phyloP scores from a whole-genome alignment of 2,113 vertebrate species.

The Anguilla japonica region DNA sequence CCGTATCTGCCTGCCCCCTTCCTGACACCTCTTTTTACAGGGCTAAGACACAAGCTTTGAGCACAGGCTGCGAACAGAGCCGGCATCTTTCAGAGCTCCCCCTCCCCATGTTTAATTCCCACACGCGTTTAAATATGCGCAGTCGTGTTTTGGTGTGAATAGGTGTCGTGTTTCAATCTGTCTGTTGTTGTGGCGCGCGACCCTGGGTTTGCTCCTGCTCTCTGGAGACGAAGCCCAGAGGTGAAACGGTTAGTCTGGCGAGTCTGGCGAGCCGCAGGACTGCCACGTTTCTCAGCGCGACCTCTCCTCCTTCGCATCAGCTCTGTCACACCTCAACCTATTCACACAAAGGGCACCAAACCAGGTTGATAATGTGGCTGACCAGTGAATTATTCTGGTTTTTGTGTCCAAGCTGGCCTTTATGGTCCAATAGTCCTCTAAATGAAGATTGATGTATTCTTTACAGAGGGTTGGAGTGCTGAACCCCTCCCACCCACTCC shows the following conservation, averaged over 20 bases:
- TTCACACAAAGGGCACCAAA: not conserved
- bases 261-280: not conserved
- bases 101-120: not conserved
- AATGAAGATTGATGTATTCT: not conserved
- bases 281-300: not conserved
- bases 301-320: not conserved
- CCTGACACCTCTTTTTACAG: not conserved
- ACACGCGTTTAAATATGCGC: not conserved
- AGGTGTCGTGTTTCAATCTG: not conserved
- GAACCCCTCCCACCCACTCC: too few relatives aligned
- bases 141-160: not conserved
- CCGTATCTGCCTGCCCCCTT: not conserved
- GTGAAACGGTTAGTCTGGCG: not conserved
- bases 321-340: not conserved
- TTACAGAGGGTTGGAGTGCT: not conserved
- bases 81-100: not conserved
- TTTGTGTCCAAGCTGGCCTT: not conserved
- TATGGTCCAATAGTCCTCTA: not conserved
- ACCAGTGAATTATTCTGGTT: not conserved
- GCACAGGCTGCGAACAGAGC: too few relatives aligned
- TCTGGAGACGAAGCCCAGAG: not conserved
- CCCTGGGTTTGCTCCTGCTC: not conserved
- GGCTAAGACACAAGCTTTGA: not conserved
- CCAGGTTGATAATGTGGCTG: not conserved
- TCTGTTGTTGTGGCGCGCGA: not conserved